phyloP scores from a whole-genome alignment of 2,888 invertebrate genomes.

The Dyspetes luteomarginatus region DNA sequence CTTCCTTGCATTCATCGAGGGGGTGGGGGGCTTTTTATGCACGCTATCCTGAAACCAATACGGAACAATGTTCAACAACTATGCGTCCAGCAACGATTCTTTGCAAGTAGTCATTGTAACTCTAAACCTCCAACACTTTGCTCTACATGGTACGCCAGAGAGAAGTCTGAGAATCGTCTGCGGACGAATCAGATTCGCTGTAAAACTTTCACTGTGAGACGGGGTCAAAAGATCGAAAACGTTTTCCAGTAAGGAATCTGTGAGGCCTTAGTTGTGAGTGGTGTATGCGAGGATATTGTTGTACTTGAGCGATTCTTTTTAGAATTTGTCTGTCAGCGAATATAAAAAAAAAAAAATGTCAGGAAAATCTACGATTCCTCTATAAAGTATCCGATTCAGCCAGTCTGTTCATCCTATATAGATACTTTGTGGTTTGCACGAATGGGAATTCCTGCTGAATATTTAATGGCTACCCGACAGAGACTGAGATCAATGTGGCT shows the following conservation, averaged over 20 bases:
- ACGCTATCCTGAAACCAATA: constrained; percentile 5
- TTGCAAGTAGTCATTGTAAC: background rate
- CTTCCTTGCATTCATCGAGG: no score
- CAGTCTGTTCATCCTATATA: no score
- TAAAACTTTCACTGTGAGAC: background rate
- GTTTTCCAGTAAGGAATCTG: no score
- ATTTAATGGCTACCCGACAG: constrained; percentile 66
- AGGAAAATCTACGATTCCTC: background rate
- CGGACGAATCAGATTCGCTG: background rate
- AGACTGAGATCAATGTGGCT: constrained; percentile 51
- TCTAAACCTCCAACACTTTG: background rate
- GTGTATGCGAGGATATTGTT: no score
- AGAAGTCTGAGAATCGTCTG: background rate
- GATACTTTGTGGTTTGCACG: no score
- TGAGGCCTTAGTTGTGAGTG: no score
- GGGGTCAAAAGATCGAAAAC: background rate
- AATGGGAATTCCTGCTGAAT: constrained; percentile 68
- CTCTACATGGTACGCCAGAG: background rate
- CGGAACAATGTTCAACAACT: constrained; percentile 1
- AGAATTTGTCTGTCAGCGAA: no score
- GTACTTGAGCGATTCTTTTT: background rate
- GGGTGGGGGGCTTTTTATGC: background rate
- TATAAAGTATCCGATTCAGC: no score
- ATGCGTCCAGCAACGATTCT: constrained; percentile 2
- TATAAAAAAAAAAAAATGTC: no score